Conservation (phyloP, 2,797 vertebrate genomes). For the Xiphorhynchus erythropygius region DNA sequence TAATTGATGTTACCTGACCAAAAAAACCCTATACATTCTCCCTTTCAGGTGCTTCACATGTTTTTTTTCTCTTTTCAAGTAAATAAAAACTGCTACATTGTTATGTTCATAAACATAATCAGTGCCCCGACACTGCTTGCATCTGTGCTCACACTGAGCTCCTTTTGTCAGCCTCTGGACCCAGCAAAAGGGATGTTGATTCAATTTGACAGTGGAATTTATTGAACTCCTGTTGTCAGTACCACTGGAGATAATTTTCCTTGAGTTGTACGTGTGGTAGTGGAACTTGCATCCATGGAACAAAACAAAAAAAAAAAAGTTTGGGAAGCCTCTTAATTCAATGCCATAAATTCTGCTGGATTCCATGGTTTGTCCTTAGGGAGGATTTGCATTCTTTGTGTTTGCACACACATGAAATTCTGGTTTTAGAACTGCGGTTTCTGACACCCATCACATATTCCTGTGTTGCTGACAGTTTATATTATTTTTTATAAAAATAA, state of each 20-base stretch:
- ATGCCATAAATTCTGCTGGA: not conserved
- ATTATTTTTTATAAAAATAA: not conserved
- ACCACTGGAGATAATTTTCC: not conserved
- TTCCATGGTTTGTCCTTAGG: not conserved
- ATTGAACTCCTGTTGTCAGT: not conserved
- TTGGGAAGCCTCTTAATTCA: not conserved
- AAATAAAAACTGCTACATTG: not conserved
- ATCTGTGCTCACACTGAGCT: not conserved
- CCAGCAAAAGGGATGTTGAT: not conserved
- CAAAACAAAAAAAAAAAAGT: not conserved
- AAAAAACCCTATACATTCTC: not conserved
- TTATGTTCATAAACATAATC: not conserved
- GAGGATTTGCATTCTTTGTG: rapidly evolving
- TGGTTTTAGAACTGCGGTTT: not conserved
- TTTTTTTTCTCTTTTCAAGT: not conserved
- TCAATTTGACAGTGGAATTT: not conserved
- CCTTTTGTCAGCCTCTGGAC: not conserved
- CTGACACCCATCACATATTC: not conserved
- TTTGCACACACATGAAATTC: not conserved
- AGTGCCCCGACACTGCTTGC: rapidly evolving
- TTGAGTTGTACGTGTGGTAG: not conserved
- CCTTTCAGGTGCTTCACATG: not conserved
- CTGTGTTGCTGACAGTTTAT: not conserved
- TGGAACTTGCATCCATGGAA: not conserved
- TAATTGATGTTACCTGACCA: not conserved